Evolutionary conservation across 2,797 vertebrate species (phyloP).

Genomic region (Enteromius fasciolatus): DNA sequence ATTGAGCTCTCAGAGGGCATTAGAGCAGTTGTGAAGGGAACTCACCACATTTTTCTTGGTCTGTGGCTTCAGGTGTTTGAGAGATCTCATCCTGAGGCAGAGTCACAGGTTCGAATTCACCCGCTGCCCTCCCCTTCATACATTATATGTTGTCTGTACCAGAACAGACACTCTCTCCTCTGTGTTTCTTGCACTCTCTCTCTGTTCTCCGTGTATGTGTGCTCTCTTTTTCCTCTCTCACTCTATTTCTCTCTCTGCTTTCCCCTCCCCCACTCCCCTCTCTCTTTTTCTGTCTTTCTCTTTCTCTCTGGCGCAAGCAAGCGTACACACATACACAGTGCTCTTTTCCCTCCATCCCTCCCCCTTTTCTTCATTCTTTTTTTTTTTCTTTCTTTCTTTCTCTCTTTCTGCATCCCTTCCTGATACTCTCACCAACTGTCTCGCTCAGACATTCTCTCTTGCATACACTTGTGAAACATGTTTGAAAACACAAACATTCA

Average conservation of each 20-base stretch:
- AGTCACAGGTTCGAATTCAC: slow-evolving; percentile 56
- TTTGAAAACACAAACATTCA: slow-evolving; percentile 12
- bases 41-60: slow-evolving; percentile 80
- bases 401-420: background rate
- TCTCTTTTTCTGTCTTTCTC: slow-evolving; percentile 37
- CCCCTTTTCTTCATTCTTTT: slow-evolving; percentile 2
- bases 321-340: slow-evolving; percentile 22
- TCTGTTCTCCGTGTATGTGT: slow-evolving; percentile 49
- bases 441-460: slow-evolving; percentile 20
- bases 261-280: slow-evolving; percentile 55
- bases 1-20: slow-evolving; percentile 27
- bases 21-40: slow-evolving; percentile 54
- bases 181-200: slow-evolving; percentile 40
- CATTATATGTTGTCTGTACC: slow-evolving; percentile 41
- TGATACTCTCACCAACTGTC: slow-evolving; percentile 3
- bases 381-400: background rate
- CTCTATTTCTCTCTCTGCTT: slow-evolving; percentile 49
- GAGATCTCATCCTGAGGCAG: slow-evolving; percentile 76
- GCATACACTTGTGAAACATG: slow-evolving; percentile 20
- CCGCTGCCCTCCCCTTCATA: slow-evolving; percentile 38
- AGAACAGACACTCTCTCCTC: slow-evolving; percentile 50
- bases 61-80: slow-evolving; percentile 83
- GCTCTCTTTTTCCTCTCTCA: slow-evolving; percentile 27
- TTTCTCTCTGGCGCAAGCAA: slow-evolving; percentile 46
- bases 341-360: slow-evolving; percentile 9